These are phyloP conservation scores for Sakesphorus luctuosus DNA, from an alignment of 2,113 vertebrate species.

Conservation along the genomic window DNA sequence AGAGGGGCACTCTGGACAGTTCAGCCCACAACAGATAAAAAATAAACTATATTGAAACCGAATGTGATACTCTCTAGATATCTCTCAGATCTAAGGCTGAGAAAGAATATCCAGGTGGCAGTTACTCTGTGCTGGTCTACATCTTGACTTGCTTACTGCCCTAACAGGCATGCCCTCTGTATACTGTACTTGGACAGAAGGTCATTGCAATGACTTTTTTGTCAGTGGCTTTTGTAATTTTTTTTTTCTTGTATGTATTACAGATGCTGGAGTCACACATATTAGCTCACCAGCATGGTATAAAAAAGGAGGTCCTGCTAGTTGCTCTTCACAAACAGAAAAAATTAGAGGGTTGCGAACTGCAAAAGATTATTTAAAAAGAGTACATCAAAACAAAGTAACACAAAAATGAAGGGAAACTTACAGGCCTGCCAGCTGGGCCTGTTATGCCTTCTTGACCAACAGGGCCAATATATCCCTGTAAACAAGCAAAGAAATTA, in stretches of 20 bases:
- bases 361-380: neutral
- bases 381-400: neutral
- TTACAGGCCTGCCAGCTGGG: constrained; percentile 87
- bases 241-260: neutral
- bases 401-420: neutral
- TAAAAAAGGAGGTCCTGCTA: neutral
- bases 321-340: neutral
- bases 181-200: neutral
- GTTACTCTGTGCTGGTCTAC: neutral
- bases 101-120: neutral
- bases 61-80: neutral
- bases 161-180: neutral
- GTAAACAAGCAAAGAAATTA: constrained; percentile 58
- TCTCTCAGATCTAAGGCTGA: neutral
- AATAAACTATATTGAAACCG: neutral
- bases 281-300: neutral
- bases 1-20: neutral
- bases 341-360: neutral
- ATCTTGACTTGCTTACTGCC: neutral
- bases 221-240: neutral
- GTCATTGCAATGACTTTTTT: neutral
- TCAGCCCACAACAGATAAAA: neutral
- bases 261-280: neutral
- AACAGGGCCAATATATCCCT: constrained; percentile 89
- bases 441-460: constrained; percentile 90